Evolutionary conservation across 1,140 invertebrate genomes (phyloP).

Genomic region (Zaprionus davidi): DNA sequence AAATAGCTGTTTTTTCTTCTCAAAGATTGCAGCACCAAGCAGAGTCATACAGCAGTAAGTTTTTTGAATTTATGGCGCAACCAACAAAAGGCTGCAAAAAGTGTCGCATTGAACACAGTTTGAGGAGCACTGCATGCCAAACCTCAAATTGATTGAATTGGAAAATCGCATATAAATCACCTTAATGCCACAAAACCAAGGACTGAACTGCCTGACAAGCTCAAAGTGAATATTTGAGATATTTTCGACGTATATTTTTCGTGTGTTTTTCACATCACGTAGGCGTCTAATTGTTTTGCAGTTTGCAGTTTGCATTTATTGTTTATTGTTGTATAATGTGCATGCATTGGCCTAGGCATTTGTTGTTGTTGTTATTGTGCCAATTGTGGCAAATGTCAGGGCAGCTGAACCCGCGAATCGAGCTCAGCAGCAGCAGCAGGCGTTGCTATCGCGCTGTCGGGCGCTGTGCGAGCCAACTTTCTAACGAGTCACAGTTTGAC

Average conservation of each 20-base stretch:
- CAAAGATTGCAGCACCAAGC: no score
- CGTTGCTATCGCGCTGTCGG: conserved; percentile 35
- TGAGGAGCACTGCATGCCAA: conserved; percentile 1
- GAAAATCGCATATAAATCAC: conserved; percentile 58
- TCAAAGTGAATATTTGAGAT: conserved; percentile 46
- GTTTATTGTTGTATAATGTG: conserved; percentile 52
- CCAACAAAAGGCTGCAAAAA: conserved; percentile 3
- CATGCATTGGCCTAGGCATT: background rate
- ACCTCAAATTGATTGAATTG: conserved; percentile 6
- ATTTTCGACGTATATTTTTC: background rate
- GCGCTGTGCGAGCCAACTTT: conserved; percentile 32
- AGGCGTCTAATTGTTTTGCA: conserved; percentile 76
- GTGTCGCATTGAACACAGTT: conserved; percentile 20
- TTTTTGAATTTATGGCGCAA: background rate
- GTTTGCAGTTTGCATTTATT: conserved; percentile 44
- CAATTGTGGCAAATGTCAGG: conserved; percentile 40
- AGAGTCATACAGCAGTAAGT: background rate
- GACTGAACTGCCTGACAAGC: conserved; percentile 41
- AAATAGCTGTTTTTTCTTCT: no score
- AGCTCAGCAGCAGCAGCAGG: background rate
- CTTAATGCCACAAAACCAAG: conserved; percentile 50
- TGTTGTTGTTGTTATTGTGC: conserved; percentile 7
- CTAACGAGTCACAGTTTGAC: conserved; percentile 39
- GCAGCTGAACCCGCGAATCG: conserved; percentile 3
- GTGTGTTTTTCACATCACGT: conserved; percentile 43